Evolutionary conservation across 2,888 invertebrate genomes (phyloP).

Genomic region (Axea sp.): DNA sequence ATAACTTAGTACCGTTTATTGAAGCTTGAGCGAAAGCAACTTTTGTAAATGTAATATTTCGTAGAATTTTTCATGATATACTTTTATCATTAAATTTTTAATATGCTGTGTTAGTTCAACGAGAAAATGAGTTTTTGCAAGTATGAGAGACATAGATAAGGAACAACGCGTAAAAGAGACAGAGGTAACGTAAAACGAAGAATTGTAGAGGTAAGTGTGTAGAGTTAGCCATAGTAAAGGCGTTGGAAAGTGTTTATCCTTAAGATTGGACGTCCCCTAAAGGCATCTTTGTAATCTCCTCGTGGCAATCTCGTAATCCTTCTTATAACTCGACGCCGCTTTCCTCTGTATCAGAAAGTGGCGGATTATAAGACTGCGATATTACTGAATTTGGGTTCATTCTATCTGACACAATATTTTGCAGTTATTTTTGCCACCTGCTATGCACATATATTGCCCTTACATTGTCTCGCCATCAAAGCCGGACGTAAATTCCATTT

Average conservation of each 20-base stretch:
- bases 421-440: conserved; percentile 66
- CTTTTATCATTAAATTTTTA: conserved; percentile 73
- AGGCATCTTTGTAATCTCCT: conserved; percentile 78
- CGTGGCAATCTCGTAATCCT: conserved; percentile 79
- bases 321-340: conserved; percentile 73
- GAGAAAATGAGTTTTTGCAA: conserved; percentile 72
- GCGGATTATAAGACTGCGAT: conserved; percentile 63
- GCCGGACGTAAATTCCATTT: conserved; percentile 6
- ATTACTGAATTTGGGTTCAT: conserved; percentile 67
- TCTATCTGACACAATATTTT: conserved; percentile 73
- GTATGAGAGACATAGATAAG: conserved; percentile 48
- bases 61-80: conserved; percentile 56
- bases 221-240: conserved; percentile 67
- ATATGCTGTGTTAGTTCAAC: conserved; percentile 62
- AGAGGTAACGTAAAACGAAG: conserved; percentile 51
- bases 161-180: conserved; percentile 42
- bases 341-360: conserved; percentile 63
- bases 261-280: conserved; percentile 78
- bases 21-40: conserved; percentile 12
- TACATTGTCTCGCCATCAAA: conserved; percentile 6
- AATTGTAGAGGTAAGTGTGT: conserved; percentile 41
- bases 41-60: conserved; percentile 14
- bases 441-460: conserved; percentile 19
- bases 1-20: neutral
- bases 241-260: conserved; percentile 79